Evolutionary conservation across 1,140 invertebrate species (phyloP).

Genomic region (Dendrolimus punctatus): DNA sequence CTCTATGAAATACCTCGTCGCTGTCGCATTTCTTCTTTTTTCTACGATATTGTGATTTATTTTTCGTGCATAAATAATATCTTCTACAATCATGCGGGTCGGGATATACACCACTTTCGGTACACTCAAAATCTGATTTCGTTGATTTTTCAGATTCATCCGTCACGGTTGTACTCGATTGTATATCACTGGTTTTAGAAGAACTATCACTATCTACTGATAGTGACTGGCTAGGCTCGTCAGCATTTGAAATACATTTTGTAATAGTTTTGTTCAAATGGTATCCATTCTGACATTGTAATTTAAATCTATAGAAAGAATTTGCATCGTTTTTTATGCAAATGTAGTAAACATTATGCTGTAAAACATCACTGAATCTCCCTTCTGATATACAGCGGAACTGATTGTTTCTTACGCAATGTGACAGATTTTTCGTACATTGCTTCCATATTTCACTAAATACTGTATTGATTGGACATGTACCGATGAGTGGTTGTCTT

Average conservation of each 20-base stretch:
- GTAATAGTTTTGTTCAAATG: conserved; percentile 32
- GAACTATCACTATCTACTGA: conserved; percentile 17
- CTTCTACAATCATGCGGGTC: conserved; percentile 38
- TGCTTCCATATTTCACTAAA: conserved; percentile 55
- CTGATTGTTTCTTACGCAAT: conserved; percentile 50
- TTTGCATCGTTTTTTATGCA: conserved; percentile 32
- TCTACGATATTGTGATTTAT: conserved; percentile 29
- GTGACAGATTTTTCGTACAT: conserved; percentile 55
- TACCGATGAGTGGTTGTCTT: conserved; percentile 27
- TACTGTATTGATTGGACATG: conserved; percentile 46
- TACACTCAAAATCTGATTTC: conserved; percentile 32
- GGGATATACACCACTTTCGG: conserved; percentile 44
- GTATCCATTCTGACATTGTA: conserved; percentile 48
- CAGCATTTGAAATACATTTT: conserved; percentile 23
- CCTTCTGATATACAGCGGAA: conserved; percentile 44
- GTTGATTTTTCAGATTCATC: conserved; percentile 10
- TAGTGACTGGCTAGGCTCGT: conserved; percentile 12
- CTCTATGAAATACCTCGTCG: conserved; percentile 45
- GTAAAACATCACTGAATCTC: conserved; percentile 39
- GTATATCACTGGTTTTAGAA: conserved; percentile 22
- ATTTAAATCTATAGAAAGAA: conserved; percentile 40
- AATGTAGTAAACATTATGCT: conserved; percentile 48
- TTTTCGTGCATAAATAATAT: conserved; percentile 48
- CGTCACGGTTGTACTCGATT: conserved; percentile 14
- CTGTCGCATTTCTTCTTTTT: conserved; percentile 44